These are phyloP conservation scores for Gambusia holbrooki DNA, from an alignment of 2,113 vertebrate species.

Conservation along the genomic window DNA sequence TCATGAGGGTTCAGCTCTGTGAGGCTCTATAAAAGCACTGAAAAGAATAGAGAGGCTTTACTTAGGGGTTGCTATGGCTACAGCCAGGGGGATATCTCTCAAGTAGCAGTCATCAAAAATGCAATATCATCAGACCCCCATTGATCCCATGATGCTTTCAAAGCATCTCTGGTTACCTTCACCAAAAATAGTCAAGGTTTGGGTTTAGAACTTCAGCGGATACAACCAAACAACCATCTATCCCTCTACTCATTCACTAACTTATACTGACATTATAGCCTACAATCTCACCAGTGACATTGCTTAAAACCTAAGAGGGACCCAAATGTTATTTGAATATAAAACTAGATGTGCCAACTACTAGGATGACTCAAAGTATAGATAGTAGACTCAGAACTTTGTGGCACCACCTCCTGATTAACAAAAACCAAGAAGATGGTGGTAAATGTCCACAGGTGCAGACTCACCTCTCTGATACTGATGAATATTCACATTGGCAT, in stretches of 20 bases:
- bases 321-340: not conserved
- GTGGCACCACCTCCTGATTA: no score
- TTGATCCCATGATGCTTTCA: conserved; percentile 15
- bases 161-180: not conserved
- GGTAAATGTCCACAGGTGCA: no score
- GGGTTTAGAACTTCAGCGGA: not conserved
- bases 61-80: conserved; percentile 37
- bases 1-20: conserved; percentile 7
- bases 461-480: no score
- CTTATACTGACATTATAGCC: not conserved
- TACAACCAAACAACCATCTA: not conserved
- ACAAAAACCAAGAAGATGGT: no score
- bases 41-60: conserved; percentile 13
- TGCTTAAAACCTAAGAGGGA: not conserved
- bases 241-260: not conserved
- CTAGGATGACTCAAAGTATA: no score
- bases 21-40: conserved; percentile 20
- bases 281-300: not conserved
- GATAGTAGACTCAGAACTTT: no score
- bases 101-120: conserved; percentile 9
- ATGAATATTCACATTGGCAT: no score
- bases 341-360: not conserved
- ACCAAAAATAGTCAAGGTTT: not conserved
- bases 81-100: conserved; percentile 11
- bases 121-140: conserved; percentile 16